Base-by-base conservation (phyloP, 2,888 invertebrate genomes). In the Melinopterus prodromus region DNA sequence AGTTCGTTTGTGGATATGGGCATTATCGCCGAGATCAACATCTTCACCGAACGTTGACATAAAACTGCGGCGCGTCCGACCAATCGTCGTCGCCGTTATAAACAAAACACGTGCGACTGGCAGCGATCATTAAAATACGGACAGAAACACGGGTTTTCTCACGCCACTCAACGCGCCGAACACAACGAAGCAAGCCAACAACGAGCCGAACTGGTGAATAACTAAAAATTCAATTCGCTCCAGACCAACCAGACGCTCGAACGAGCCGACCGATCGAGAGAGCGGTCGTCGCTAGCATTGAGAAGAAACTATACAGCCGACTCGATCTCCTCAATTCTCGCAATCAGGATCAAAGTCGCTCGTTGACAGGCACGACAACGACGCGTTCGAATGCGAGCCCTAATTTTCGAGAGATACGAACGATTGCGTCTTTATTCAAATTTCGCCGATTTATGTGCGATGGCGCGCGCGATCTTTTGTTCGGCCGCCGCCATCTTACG, bases 131-230 rank as follows among this genome's bases (percentile, higher is more conserved):
- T 86, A 85, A 83, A 85, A 84, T 84, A 83, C 82, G 81, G 86
- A 86, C 86, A 86, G 85, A 85, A 87, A 87, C 87, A 87, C 84
- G 83, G 84, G 86, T 87, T 87, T 87, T 86, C 87, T 86, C 87
- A 86, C 87, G 86, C 84, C 84, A 83, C 74, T 83, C 85, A 85
- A 85, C 81, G 82, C 78, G 80, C 81, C 78, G 79, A 80, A 74
- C 77, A 75, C 81, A 83, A 84, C 70, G 5, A 16, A 5, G 70
- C 70, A 16, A 16, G 74, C 16, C 35, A n/a, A 74, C 9, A 35
- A 74, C 35, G 15, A 35, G 74, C 71, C 71, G 35, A 37, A 37
- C 35, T n/a, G 74, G n/a, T 37, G 74, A 35, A 37, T 74, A 53
- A 53, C 53, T 53, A 74, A 74, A 74, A 74, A 74, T 74, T 74